These are phyloP conservation scores for Eustalomyia histrio DNA, from an alignment of 2,888 invertebrate genomes.

Conservation along the genomic window DNA sequence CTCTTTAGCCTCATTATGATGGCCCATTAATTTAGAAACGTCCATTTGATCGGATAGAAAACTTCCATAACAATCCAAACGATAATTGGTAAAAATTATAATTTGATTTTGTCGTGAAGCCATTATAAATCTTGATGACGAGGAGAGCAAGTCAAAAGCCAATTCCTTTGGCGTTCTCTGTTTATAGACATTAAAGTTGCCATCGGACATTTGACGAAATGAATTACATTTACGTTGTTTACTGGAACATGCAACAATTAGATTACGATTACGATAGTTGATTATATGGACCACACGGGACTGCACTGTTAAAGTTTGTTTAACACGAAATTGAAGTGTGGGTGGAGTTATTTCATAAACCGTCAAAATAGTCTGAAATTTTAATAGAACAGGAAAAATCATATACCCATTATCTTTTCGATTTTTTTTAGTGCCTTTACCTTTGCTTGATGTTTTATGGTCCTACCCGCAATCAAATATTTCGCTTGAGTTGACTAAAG, in stretches of 20 bases:
- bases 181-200: slow-evolving; percentile 71
- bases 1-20: slow-evolving; percentile 70
- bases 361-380: slow-evolving; percentile 70
- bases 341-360: slow-evolving; percentile 69
- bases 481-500: slow-evolving; percentile 66
- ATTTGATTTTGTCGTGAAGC: slow-evolving; percentile 71
- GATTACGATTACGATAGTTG: slow-evolving; percentile 71
- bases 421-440: slow-evolving; percentile 64
- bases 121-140: slow-evolving; percentile 70
- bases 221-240: slow-evolving; percentile 68
- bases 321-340: slow-evolving; percentile 67
- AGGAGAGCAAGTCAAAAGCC: slow-evolving; percentile 70
- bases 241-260: slow-evolving; percentile 71
- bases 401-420: neutral
- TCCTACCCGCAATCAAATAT: slow-evolving; percentile 71
- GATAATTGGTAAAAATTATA: slow-evolving; percentile 71
- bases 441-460: slow-evolving; percentile 68
- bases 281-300: slow-evolving; percentile 68
- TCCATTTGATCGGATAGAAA: slow-evolving; percentile 68
- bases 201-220: slow-evolving; percentile 72
- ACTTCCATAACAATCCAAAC: slow-evolving; percentile 74
- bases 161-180: slow-evolving; percentile 70
- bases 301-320: slow-evolving; percentile 72
- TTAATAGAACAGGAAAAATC: neutral
- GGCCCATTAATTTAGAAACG: slow-evolving; percentile 67